Evolutionary conservation across 2,113 vertebrate genomes (phyloP).

Genomic region (Haplochromis burtoni): DNA sequence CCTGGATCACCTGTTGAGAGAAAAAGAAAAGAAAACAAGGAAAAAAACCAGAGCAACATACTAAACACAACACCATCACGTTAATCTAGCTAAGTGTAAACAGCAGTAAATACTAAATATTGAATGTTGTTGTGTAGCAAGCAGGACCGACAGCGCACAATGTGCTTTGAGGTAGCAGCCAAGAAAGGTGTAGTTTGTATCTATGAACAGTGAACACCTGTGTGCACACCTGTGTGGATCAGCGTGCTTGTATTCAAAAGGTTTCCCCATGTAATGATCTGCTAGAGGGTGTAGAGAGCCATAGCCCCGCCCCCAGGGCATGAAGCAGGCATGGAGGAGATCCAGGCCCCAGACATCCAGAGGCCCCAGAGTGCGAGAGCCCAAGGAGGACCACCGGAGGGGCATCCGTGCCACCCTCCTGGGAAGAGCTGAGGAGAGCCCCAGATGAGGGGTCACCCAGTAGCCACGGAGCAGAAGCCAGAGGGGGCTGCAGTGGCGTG

Average conservation of each 20-base stretch:
- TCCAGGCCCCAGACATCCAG: fast-evolving
- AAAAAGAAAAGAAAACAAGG: no score
- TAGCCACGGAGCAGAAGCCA: neutral
- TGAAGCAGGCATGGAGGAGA: neutral
- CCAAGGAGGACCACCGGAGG: neutral
- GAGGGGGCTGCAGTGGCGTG: fast-evolving
- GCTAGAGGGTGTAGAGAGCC: fast-evolving
- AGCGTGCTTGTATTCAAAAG: fast-evolving
- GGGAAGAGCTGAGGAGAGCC: fast-evolving
- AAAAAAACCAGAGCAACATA: no score
- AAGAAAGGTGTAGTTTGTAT: fast-evolving
- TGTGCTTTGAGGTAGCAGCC: fast-evolving
- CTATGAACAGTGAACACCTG: fast-evolving
- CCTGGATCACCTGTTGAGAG: no score
- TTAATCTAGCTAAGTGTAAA: no score
- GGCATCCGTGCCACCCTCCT: fast-evolving
- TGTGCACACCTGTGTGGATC: neutral
- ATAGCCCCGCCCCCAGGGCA: neutral
- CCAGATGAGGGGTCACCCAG: neutral
- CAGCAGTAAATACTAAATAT: no score
- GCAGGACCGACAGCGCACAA: no score
- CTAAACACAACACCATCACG: no score
- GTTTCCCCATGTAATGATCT: fast-evolving
- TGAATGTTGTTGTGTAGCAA: fast-evolving
- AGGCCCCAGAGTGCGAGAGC: neutral